Conservation (phyloP, 2,888 invertebrate genomes). For the Diogma glabrata region DNA sequence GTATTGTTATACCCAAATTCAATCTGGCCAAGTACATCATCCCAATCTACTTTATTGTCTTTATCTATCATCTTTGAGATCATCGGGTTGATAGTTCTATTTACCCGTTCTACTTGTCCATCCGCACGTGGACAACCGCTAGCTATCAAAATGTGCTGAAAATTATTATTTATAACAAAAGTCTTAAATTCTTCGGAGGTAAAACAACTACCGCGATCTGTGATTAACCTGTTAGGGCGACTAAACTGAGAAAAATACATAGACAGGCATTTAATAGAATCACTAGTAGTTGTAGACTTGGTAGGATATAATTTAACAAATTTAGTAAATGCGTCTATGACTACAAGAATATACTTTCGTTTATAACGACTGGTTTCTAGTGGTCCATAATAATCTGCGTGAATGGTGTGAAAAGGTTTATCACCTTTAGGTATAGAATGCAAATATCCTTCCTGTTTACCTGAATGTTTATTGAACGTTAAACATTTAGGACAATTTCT, state of each 20-base stretch:
- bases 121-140: conserved; percentile 8
- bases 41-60: not conserved
- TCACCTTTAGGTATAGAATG: conserved; percentile 9
- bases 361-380: conserved; percentile 10
- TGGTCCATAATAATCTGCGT: conserved; percentile 10
- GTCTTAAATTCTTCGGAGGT: conserved; percentile 4
- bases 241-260: conserved; percentile 12
- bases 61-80: not conserved
- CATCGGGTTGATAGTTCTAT: not conserved
- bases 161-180: conserved; percentile 10
- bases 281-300: conserved; percentile 11
- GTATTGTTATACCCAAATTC: not conserved
- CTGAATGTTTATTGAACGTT: not conserved
- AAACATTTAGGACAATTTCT: conserved; percentile 10
- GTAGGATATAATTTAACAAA: conserved; percentile 12
- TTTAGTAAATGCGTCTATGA: conserved; percentile 9
- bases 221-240: conserved; percentile 12
- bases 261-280: conserved; percentile 6
- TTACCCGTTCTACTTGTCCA: not conserved
- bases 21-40: not conserved
- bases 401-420: conserved; percentile 8
- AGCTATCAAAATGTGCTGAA: conserved; percentile 14
- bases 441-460: conserved; percentile 8
- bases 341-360: conserved; percentile 12
- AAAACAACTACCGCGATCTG: too few relatives aligned